Evolutionary conservation across 2,888 invertebrate species (phyloP), one percentile per base, ranked within the genome.

Genomic region (Clistopyga incitator): DNA sequence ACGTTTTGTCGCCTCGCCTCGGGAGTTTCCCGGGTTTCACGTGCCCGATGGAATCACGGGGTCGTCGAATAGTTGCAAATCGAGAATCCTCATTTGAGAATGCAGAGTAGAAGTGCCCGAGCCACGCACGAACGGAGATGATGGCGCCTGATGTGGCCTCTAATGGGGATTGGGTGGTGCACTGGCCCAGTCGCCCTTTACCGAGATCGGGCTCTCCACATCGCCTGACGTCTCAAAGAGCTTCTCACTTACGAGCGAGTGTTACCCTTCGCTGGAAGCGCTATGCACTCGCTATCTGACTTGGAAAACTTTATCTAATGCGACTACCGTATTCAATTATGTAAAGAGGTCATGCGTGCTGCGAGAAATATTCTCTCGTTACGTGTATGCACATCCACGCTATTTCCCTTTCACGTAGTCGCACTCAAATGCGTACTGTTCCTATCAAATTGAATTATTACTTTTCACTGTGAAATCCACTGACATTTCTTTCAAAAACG

Each of bases 71-170:
- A 42, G 71, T 59, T 59, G 72, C 59, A 59, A 82, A 78, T 74
- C 78, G 52, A 25, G 75, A 85, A 79, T 85, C 85, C 86, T 80
- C 82, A 82, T 84, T 78, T 59, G 79, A 50, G 77, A 77, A 82
- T 82, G 45, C 54, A 75, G 45, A 34, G 34, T 64, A 74, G 74
- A 85, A 85, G 88, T 84, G 88, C 84, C 84, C 20, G 47, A 68
- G 34, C 72, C 74, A 89, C 89, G 89, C 89, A 89, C 89, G 89
- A 86, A 54, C 80, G 89, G 82, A 89, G 85, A 85, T 87, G 87
- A 85, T 86, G 85, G 88, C 88, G 88, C 89, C 89, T 89, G 89
- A 89, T 87, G 87, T 83, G 87, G 85, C 86, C 81, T 67, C 85
- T 75, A 87, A 89, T 86, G 82, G 82, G 61, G 68, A 64, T 71